These are phyloP conservation scores for Dendroctonus valens DNA, from an alignment of 1,140 invertebrate species.

Conservation along the genomic window DNA sequence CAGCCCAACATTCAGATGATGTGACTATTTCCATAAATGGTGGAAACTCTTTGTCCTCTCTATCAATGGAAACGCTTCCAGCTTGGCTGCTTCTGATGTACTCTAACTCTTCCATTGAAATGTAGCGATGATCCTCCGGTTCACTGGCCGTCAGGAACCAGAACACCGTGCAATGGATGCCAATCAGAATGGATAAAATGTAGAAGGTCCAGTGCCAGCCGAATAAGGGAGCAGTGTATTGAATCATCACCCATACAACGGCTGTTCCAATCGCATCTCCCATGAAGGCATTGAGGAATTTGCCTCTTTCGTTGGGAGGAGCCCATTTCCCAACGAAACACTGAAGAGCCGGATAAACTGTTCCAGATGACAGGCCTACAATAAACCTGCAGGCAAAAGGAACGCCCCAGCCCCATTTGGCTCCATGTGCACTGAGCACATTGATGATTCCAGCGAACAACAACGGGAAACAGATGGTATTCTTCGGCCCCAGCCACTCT, in stretches of 20 bases:
- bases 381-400: constrained; percentile 28
- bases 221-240: constrained; percentile 59
- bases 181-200: constrained; percentile 19
- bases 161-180: constrained; percentile 20
- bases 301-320: constrained; percentile 71
- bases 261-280: constrained; percentile 75
- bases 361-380: constrained; percentile 49
- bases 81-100: constrained; percentile 69
- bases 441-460: constrained; percentile 23
- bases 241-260: constrained; percentile 70
- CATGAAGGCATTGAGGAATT: constrained; percentile 70
- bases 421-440: constrained; percentile 12
- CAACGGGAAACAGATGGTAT: constrained; percentile 21
- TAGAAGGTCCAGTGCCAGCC: constrained; percentile 64
- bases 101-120: constrained; percentile 69
- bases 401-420: constrained; percentile 13
- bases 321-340: constrained; percentile 70
- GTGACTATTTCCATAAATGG: constrained; percentile 50
- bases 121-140: constrained; percentile 71
- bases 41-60: constrained; percentile 55
- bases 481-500: constrained; percentile 45
- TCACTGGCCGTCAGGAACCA: constrained; percentile 61
- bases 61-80: constrained; percentile 54
- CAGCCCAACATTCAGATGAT: constrained; percentile 1
- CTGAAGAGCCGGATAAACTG: constrained; percentile 71